Evolutionary conservation across 1,140 invertebrate genomes (phyloP).

Genomic region (Sitobion miscanthi): DNA sequence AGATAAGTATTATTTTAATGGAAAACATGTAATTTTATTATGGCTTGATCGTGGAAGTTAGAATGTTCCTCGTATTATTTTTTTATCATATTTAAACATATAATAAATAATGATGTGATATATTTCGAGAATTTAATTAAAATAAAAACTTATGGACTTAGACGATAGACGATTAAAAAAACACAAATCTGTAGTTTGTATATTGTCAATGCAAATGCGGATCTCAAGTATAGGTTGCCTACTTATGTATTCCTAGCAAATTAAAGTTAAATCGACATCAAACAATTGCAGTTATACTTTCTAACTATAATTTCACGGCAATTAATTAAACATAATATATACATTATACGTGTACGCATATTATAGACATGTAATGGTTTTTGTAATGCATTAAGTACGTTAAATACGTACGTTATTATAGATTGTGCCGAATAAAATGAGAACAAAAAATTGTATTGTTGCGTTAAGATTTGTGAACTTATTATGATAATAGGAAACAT

Average conservation of each 20-base stretch:
- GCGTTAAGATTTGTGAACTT: not conserved
- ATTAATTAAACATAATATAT: not conserved
- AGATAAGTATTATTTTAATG: not conserved
- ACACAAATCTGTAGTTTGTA: not conserved
- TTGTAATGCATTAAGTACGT: conserved; percentile 2
- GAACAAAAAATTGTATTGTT: not conserved
- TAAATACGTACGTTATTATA: not conserved
- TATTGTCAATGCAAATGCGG: not conserved
- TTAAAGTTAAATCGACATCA: not conserved
- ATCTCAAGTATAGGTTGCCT: not conserved
- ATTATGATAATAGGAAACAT: not conserved
- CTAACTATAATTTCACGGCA: conserved; percentile 18
- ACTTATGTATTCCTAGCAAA: not conserved
- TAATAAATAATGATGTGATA: not conserved
- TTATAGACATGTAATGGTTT: not conserved
- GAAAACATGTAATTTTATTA: not conserved
- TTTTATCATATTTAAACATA: not conserved
- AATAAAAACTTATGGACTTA: not conserved
- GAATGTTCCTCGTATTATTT: not conserved
- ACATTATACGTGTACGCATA: not conserved
- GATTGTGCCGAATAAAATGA: not conserved
- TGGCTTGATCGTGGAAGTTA: not conserved
- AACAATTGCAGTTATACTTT: conserved; percentile 16
- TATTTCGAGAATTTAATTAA: not conserved
- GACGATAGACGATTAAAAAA: not conserved